phyloP scores from a whole-genome alignment of 2,888 invertebrate genomes.

The Serrognathus titanus region DNA sequence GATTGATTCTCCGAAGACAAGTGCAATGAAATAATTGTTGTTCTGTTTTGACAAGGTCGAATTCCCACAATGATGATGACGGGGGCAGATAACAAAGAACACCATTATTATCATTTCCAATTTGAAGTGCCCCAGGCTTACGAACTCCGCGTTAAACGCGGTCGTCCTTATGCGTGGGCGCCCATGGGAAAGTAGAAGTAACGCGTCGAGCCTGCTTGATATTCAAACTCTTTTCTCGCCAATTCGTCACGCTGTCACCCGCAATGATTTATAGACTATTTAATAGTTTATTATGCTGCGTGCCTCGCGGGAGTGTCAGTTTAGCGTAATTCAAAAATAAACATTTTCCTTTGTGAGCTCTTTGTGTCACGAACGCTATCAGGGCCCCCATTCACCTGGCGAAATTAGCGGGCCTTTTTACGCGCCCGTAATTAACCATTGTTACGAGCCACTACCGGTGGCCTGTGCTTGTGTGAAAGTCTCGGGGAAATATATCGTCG shows the following conservation, averaged over 20 bases:
- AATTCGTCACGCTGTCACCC: slow-evolving; percentile 44
- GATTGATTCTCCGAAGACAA: no score
- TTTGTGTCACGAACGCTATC: slow-evolving; percentile 24
- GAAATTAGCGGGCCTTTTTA: slow-evolving; percentile 19
- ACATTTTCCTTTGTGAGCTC: slow-evolving; percentile 34
- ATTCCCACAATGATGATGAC: slow-evolving; percentile 13
- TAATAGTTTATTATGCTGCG: slow-evolving; percentile 42
- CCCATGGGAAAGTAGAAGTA: slow-evolving; percentile 34
- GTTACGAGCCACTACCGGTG: slow-evolving; percentile 7
- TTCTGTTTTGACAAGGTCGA: slow-evolving; percentile 14
- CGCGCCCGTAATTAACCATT: slow-evolving; percentile 15
- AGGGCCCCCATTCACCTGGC: slow-evolving; percentile 16
- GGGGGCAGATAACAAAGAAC: slow-evolving; percentile 7
- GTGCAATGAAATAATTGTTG: neutral
- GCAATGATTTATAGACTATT: slow-evolving; percentile 45
- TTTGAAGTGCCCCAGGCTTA: slow-evolving; percentile 17
- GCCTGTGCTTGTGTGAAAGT: no score
- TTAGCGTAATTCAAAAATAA: slow-evolving; percentile 46
- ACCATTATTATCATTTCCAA: neutral
- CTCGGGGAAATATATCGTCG: no score
- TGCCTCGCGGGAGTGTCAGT: slow-evolving; percentile 35
- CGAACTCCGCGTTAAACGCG: slow-evolving; percentile 15
- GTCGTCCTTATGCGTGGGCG: slow-evolving; percentile 18
- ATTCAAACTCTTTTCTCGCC: slow-evolving; percentile 38
- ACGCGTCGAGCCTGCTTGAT: slow-evolving; percentile 31